phyloP scores from a whole-genome alignment of 2,797 vertebrate species.

The Zenarchopterus dispar region DNA sequence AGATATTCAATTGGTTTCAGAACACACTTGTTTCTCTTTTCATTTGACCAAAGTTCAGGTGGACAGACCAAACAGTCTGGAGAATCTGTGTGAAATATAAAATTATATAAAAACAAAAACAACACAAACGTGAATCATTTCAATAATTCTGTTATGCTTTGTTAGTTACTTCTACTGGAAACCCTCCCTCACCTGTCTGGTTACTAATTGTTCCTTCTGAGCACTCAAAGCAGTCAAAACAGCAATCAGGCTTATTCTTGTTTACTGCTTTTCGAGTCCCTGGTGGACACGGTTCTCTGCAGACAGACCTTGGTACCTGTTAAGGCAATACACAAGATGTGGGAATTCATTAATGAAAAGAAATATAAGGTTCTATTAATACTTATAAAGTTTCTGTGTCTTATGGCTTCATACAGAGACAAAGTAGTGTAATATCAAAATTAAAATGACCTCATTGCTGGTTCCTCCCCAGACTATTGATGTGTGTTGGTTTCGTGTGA shows the following conservation, averaged over 20 bases:
- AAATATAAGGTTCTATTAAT: neutral
- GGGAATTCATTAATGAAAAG: neutral
- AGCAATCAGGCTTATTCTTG: conserved; percentile 71
- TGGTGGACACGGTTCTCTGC: conserved; percentile 67
- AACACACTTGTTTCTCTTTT: conserved; percentile 63
- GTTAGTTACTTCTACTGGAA: neutral
- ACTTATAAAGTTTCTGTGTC: neutral
- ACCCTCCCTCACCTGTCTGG: conserved; percentile 59
- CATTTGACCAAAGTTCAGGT: conserved; percentile 71
- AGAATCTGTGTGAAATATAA: conserved; percentile 62
- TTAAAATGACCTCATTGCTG: conserved; percentile 49
- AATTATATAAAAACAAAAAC: neutral
- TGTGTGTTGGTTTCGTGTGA: conserved; percentile 49
- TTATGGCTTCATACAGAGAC: no score
- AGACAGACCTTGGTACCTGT: conserved; percentile 74
- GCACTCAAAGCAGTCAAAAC: conserved; percentile 77
- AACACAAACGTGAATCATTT: neutral
- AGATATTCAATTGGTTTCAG: conserved; percentile 75
- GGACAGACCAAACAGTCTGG: conserved; percentile 64
- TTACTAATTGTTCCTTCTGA: conserved; percentile 75
- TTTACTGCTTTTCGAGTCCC: conserved; percentile 70
- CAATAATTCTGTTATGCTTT: neutral
- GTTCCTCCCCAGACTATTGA: conserved; percentile 68
- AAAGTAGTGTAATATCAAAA: neutral
- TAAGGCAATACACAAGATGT: conserved; percentile 7